phyloP scores from a whole-genome alignment of 2,113 vertebrate genomes.

The Platysternon megacephalum region DNA sequence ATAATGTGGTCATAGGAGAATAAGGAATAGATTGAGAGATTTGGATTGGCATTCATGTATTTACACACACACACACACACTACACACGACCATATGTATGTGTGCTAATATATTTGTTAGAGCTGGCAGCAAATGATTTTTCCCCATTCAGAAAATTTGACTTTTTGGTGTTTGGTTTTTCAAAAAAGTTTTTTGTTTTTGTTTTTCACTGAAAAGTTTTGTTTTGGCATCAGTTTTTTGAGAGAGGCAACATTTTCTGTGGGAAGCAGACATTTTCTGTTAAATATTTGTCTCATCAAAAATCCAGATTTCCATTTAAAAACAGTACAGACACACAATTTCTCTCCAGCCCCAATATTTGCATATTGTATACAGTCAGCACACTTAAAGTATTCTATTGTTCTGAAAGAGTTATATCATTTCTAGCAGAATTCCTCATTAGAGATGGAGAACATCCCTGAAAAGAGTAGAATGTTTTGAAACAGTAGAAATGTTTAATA shows the following conservation, averaged over 20 bases:
- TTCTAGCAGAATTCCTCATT: fast-evolving
- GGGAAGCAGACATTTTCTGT: neutral
- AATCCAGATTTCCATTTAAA: neutral
- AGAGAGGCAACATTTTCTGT: neutral
- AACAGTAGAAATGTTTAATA: fast-evolving
- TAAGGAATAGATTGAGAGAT: neutral
- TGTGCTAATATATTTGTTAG: neutral
- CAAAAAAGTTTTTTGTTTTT: neutral
- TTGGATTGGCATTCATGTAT: neutral
- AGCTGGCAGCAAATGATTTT: neutral
- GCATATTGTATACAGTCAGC: fast-evolving
- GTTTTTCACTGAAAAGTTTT: neutral
- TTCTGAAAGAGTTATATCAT: too few relatives aligned
- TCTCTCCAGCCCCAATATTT: fast-evolving
- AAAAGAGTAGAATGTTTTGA: neutral
- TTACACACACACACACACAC: too few relatives aligned
- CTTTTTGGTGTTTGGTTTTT: too few relatives aligned
- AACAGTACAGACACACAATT: fast-evolving
- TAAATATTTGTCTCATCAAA: neutral
- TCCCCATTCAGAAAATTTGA: neutral
- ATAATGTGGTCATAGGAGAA: neutral
- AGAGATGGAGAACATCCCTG: fast-evolving
- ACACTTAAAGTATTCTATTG: fast-evolving
- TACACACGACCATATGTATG: too few relatives aligned
- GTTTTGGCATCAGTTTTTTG: neutral